phyloP scores from a whole-genome alignment of 1,140 invertebrate species.

The Panulirus ornatus region DNA sequence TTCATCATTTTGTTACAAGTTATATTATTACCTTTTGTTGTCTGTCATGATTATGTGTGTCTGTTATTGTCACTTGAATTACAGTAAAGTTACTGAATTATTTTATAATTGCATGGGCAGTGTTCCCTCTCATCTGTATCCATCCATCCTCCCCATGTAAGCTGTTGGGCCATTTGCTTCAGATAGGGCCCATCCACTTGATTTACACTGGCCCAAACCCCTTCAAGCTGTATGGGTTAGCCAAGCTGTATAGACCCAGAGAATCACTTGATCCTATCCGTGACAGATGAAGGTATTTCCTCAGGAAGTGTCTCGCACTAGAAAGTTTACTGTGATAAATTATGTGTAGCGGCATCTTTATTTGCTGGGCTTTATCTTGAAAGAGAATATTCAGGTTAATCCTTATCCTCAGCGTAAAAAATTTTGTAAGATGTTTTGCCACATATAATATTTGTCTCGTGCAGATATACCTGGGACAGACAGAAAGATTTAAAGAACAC shows the following conservation, averaged over 20 bases:
- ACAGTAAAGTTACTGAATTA: constrained; percentile 45
- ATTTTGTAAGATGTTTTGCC: too few relatives aligned
- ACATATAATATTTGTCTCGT: too few relatives aligned
- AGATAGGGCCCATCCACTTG: not conserved
- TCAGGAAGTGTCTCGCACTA: too few relatives aligned
- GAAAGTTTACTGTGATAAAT: too few relatives aligned
- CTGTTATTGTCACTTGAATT: constrained; percentile 63
- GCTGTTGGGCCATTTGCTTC: constrained; percentile 17
- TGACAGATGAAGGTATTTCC: not conserved
- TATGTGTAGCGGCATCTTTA: too few relatives aligned
- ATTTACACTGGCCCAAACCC: not conserved
- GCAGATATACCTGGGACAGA: too few relatives aligned
- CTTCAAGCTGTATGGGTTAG: not conserved
- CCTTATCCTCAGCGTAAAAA: too few relatives aligned
- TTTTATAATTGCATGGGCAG: constrained; percentile 67
- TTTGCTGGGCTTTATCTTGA: too few relatives aligned
- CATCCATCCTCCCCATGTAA: constrained; percentile 34
- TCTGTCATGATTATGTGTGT: constrained; percentile 44
- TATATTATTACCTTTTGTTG: constrained; percentile 65
- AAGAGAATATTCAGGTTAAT: too few relatives aligned
- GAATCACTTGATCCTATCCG: not conserved
- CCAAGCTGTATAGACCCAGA: not conserved
- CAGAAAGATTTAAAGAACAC: too few relatives aligned
- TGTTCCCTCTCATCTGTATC: constrained; percentile 66
- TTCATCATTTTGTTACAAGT: constrained; percentile 50